These are phyloP conservation scores for Actinopyga echinites DNA, from an alignment of 53 echinoderm and acorn worm species.

Conservation along the genomic window DNA sequence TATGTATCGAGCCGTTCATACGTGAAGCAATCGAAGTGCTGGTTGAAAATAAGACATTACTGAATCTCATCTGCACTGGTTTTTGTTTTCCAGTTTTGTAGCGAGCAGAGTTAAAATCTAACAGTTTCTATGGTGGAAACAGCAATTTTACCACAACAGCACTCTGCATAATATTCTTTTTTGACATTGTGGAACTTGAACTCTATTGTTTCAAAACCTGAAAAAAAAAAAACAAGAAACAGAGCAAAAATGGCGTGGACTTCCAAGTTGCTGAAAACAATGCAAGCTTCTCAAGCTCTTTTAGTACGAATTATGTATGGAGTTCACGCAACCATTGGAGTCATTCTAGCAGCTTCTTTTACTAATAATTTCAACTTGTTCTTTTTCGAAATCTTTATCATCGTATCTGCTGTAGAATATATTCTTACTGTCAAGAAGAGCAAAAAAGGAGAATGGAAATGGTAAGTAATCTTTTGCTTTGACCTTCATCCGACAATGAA, in stretches of 20 bases:
- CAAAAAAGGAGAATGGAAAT: constrained; percentile 78
- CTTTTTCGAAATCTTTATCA: constrained; percentile 40
- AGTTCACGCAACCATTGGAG: constrained; percentile 48
- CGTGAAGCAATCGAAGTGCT: no score
- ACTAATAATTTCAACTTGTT: constrained; percentile 47
- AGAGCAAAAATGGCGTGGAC: constrained; percentile 2
- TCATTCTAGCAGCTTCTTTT: constrained; percentile 42
- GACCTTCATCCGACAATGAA: background rate
- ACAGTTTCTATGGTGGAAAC: no score
- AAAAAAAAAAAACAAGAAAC: no score
- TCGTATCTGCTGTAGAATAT: constrained; percentile 58
- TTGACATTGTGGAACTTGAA: no score
- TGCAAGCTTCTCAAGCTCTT: constrained; percentile 49
- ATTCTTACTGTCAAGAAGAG: constrained; percentile 60
- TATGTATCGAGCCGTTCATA: no score
- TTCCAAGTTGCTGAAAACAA: background rate
- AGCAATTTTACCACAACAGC: no score
- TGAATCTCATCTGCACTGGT: no score
- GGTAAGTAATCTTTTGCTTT: constrained; percentile 30
- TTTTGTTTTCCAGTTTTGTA: no score
- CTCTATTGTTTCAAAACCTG: no score
- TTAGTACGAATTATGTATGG: constrained; percentile 58
- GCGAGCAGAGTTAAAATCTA: no score
- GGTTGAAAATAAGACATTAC: no score
- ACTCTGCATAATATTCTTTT: no score